Percentiles rank a stretch among this genome's conserved stretches.
Conservation (phyloP, 1,140 invertebrate species). For the Ostrea denselamellosa region DNA sequence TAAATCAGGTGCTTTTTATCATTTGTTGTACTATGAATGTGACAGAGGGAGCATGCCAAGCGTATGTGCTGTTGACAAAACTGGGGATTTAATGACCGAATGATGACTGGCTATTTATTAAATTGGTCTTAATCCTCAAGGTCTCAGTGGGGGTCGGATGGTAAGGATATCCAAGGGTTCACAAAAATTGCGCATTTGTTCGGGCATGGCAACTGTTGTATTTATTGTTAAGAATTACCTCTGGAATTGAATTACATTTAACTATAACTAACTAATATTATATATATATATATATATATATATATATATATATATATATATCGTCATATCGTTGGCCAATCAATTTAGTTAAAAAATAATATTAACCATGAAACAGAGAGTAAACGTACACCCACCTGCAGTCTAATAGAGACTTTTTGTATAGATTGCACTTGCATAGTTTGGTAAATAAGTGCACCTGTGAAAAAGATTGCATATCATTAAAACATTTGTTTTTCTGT, state of each 20-base stretch:
- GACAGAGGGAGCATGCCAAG: background rate
- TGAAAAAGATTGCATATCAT: slow-evolving; percentile 36
- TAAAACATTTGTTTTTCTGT: slow-evolving; percentile 15
- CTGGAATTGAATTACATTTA: no score
- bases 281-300: no score
- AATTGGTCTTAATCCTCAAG: background rate
- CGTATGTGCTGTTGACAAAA: background rate
- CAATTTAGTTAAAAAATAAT: no score
- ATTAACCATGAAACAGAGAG: no score
- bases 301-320: no score
- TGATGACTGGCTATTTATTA: background rate
- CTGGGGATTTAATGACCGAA: background rate
- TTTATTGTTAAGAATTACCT: background rate
- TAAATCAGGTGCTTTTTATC: slow-evolving; percentile 23
- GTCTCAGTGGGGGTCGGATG: background rate
- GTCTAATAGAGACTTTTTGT: background rate
- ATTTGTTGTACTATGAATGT: background rate
- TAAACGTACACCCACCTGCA: background rate
- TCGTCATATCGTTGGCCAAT: no score
- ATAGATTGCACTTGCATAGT: background rate
- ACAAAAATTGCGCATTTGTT: background rate
- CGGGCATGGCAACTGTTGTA: background rate
- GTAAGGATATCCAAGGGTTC: background rate
- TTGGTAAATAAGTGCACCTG: slow-evolving; percentile 16
- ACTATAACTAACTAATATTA: no score